Conservation (phyloP, 2,888 invertebrate genomes). For the Xestia xanthographa region DNA sequence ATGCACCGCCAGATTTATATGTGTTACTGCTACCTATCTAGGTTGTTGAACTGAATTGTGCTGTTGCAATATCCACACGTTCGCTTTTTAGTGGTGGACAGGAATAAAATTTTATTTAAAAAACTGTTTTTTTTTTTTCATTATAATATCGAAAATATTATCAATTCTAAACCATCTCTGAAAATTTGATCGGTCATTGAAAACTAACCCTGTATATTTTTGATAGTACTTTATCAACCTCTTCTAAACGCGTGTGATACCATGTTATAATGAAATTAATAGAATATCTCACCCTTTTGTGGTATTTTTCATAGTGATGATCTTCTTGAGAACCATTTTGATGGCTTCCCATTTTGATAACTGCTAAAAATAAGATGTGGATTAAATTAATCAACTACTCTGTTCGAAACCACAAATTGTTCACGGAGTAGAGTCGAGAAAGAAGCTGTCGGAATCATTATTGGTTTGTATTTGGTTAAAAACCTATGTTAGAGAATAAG, state of each 20-base stretch:
- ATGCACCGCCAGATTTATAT: too few relatives aligned
- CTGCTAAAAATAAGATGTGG: slow-evolving; percentile 80
- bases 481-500: not conserved
- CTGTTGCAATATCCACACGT: too few relatives aligned
- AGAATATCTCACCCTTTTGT: slow-evolving; percentile 91
- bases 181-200: too few relatives aligned
- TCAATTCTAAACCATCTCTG: too few relatives aligned
- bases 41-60: too few relatives aligned
- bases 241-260: not conserved
- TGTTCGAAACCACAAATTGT: not conserved
- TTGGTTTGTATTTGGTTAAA: not conserved
- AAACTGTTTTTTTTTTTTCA: too few relatives aligned
- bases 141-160: too few relatives aligned
- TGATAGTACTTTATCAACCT: not conserved
- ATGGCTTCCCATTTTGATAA: slow-evolving; percentile 91
- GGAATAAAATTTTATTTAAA: too few relatives aligned
- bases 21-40: too few relatives aligned
- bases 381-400: slow-evolving; percentile 4
- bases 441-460: not conserved
- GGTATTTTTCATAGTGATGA: slow-evolving; percentile 94
- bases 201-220: not conserved
- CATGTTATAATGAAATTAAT: not conserved
- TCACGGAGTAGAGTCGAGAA: not conserved
- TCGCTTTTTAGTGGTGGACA: too few relatives aligned
- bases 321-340: slow-evolving; percentile 95